Evolutionary conservation across 2,797 vertebrate genomes (phyloP).

Genomic region (Manis pentadactyla): DNA sequence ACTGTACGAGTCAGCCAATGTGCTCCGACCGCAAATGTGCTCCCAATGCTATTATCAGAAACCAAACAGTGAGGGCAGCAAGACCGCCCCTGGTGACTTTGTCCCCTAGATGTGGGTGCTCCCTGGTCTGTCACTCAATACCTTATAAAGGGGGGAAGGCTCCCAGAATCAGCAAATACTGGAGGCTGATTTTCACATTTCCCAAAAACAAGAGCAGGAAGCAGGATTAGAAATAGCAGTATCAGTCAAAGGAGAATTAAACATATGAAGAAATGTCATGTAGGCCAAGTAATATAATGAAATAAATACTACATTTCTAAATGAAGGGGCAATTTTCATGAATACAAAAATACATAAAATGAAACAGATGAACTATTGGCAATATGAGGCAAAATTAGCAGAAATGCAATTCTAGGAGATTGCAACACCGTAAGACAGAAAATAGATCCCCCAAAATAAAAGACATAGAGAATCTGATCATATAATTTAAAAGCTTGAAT

Average conservation of each 20-base stretch:
- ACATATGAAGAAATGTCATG: background rate
- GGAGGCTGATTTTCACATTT: background rate
- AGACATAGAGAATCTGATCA: background rate
- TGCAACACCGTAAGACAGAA: background rate
- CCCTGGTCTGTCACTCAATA: background rate
- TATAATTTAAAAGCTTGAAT: background rate
- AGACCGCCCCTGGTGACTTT: accelerated
- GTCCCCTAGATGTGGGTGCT: background rate
- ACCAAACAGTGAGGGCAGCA: background rate
- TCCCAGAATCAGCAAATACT: background rate
- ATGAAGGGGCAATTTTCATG: background rate
- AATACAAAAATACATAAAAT: background rate
- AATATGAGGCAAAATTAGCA: background rate
- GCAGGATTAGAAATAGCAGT: background rate
- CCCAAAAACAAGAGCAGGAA: background rate
- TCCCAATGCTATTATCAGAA: background rate
- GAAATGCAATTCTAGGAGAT: background rate
- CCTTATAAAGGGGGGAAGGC: background rate
- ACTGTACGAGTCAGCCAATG: background rate
- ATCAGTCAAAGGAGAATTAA: background rate
- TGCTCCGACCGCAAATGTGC: accelerated
- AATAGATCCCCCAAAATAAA: background rate
- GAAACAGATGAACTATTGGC: background rate
- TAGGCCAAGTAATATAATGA: background rate
- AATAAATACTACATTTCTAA: background rate